A percentile compares a stretch with the other conserved stretches of the same genome.
Conservation (phyloP, 2,797 vertebrate species). For the Natrix natrix region DNA sequence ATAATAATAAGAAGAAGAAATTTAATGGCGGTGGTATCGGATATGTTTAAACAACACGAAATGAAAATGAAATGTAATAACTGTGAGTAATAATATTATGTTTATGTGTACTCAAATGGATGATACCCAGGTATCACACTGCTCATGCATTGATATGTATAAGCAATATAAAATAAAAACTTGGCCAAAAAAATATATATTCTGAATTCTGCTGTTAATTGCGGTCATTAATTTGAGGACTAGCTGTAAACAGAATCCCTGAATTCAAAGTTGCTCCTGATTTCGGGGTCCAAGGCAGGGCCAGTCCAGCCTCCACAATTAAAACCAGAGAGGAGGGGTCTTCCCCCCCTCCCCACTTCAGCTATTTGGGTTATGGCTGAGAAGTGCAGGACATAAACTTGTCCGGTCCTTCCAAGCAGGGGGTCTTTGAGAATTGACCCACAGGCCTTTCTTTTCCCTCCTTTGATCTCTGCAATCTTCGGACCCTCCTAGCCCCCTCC, state of each 20-base stretch:
- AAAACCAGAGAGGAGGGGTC: neutral
- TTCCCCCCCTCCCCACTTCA: neutral
- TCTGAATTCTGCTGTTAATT: neutral
- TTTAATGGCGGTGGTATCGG: too few species aligned
- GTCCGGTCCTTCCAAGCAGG: neutral
- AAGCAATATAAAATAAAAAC: too few species aligned
- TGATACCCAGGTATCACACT: too few species aligned
- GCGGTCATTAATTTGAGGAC: neutral
- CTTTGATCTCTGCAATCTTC: neutral
- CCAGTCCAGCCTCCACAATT: neutral
- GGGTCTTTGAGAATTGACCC: neutral
- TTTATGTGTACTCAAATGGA: too few species aligned
- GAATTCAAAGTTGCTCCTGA: neutral
- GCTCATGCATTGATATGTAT: too few species aligned
- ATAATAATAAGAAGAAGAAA: too few species aligned
- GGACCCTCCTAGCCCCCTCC: neutral
- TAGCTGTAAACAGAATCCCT: neutral
- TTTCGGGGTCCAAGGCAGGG: neutral
- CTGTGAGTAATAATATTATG: too few species aligned
- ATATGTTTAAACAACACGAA: too few species aligned
- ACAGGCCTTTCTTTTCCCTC: neutral
- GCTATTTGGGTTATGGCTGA: neutral
- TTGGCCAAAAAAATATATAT: too few species aligned
- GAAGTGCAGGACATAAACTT: neutral
- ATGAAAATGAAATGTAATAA: too few species aligned